These are phyloP conservation scores for Tinea trinotella DNA, from an alignment of 2,888 invertebrate genomes.

Conservation along the genomic window DNA sequence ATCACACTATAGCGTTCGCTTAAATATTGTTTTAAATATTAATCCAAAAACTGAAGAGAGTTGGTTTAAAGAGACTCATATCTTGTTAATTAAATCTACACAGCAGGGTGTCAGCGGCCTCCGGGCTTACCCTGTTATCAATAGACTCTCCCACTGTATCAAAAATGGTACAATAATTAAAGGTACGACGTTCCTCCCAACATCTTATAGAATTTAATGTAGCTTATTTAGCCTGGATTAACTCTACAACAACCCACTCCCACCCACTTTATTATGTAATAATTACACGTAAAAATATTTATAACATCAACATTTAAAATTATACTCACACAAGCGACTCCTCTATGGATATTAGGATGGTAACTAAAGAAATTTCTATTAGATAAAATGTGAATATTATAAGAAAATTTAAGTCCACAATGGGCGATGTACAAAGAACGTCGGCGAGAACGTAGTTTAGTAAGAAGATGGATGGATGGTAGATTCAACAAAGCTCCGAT, in stretches of 20 bases:
- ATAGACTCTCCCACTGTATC: background rate
- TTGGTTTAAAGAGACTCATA: slow-evolving; percentile 62
- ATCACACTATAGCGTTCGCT: background rate
- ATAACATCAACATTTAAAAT: too few species aligned
- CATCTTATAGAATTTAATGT: background rate
- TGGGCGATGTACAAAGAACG: background rate
- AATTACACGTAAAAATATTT: too few species aligned
- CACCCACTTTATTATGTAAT: too few species aligned
- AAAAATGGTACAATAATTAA: background rate
- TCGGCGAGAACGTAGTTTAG: background rate
- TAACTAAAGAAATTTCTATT: background rate
- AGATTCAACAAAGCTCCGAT: background rate
- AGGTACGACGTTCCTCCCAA: background rate
- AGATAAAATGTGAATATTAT: slow-evolving; percentile 8
- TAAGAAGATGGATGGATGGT: slow-evolving; percentile 11
- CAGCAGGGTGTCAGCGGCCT: slow-evolving; percentile 36
- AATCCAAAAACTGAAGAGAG: slow-evolving; percentile 62
- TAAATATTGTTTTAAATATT: slow-evolving; percentile 61
- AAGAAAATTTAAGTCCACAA: slow-evolving; percentile 10
- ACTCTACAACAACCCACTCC: too few species aligned
- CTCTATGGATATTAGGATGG: background rate
- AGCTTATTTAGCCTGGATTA: background rate
- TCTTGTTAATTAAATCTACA: slow-evolving; percentile 71
- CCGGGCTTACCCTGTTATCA: background rate
- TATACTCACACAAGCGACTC: too few species aligned